Conservation (phyloP, 2,888 invertebrate species). For the Drosophila imparisetae region DNA sequence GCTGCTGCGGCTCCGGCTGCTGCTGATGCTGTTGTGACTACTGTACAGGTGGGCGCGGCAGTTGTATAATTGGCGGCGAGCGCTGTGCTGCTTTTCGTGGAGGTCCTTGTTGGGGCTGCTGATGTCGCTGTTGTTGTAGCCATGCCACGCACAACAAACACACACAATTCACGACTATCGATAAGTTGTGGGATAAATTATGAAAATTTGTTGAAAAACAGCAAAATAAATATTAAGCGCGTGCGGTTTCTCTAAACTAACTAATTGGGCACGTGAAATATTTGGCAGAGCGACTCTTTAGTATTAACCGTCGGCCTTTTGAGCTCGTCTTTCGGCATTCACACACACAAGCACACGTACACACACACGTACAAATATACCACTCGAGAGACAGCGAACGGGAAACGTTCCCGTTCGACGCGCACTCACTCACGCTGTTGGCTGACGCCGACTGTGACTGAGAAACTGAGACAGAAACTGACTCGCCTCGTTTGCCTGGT, state of each 20-base stretch:
- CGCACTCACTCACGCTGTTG: constrained; percentile 76
- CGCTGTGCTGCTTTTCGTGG: constrained; percentile 53
- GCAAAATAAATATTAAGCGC: constrained; percentile 10
- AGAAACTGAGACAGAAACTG: constrained; percentile 66
- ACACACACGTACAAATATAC: constrained; percentile 2
- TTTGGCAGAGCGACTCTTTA: constrained; percentile 12
- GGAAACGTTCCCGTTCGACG: constrained; percentile 73
- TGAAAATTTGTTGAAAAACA: background rate
- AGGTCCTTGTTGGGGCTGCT: constrained; percentile 83
- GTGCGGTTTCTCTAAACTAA: constrained; percentile 13
- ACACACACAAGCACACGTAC: background rate
- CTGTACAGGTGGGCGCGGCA: constrained; percentile 39
- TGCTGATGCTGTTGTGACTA: constrained; percentile 10
- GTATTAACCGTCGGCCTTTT: constrained; percentile 40
- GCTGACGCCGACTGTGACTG: constrained; percentile 79
- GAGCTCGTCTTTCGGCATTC: constrained; percentile 44
- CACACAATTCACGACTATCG: constrained; percentile 4
- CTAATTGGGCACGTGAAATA: constrained; percentile 13
- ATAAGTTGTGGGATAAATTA: background rate
- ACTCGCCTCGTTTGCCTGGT: constrained; percentile 37
- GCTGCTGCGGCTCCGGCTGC: constrained; percentile 69
- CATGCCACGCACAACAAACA: constrained; percentile 59
- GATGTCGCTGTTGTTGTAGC: constrained; percentile 64
- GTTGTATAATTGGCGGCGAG: constrained; percentile 26
- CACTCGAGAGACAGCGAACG: constrained; percentile 52